These are phyloP conservation scores for Hestina assimilis DNA, from an alignment of 1,140 invertebrate genomes.

Conservation along the genomic window DNA sequence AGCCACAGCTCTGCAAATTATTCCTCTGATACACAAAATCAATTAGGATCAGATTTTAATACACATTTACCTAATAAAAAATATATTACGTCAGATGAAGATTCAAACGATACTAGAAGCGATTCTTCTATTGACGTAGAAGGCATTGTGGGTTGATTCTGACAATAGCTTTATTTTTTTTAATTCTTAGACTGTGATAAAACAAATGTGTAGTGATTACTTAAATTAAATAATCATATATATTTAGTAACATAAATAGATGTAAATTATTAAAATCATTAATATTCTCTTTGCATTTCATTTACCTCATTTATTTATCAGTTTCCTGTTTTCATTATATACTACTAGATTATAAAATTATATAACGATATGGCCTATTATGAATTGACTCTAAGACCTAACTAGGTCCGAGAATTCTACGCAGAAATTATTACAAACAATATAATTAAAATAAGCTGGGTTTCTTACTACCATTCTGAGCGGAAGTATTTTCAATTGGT, in stretches of 20 bases:
- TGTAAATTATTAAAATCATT: too few species aligned
- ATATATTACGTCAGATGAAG: slow-evolving; percentile 10
- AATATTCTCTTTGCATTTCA: neutral
- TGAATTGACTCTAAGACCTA: slow-evolving; percentile 8
- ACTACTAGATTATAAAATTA: neutral
- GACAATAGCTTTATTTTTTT: neutral
- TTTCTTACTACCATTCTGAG: too few species aligned
- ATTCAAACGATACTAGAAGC: slow-evolving; percentile 35
- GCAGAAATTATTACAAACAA: too few species aligned
- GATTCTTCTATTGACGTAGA: slow-evolving; percentile 55
- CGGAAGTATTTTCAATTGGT: too few species aligned
- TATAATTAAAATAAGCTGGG: too few species aligned
- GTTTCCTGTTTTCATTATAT: neutral
- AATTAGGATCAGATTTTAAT: slow-evolving; percentile 1
- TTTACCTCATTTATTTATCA: too few species aligned
- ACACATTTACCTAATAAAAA: slow-evolving; percentile 2
- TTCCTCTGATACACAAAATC: neutral
- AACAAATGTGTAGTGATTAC: neutral
- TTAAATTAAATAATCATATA: neutral
- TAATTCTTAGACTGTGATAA: neutral
- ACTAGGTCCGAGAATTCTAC: neutral
- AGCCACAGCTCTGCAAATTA: slow-evolving; percentile 2
- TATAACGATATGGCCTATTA: slow-evolving; percentile 1
- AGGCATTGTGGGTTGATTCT: slow-evolving; percentile 26
- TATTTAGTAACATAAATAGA: neutral